Evolutionary conservation across 1,140 invertebrate genomes (phyloP).

Genomic region (Triops longicaudatus): DNA sequence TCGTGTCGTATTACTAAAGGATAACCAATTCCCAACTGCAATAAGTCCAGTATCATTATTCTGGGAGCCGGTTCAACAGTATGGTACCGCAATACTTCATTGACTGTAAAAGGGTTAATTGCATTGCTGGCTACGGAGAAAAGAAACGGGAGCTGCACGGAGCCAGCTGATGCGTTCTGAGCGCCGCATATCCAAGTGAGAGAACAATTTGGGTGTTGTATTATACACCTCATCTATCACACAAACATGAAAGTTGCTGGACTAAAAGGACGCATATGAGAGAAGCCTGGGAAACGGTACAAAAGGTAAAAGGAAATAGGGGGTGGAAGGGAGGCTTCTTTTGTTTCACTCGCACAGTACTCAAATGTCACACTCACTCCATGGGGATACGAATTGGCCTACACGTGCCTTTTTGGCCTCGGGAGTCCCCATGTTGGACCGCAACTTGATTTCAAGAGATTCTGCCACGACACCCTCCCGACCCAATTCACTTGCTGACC

Average conservation of each 20-base stretch:
- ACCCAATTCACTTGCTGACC: neutral
- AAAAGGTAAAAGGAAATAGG: neutral
- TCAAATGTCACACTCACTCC: conserved; percentile 11
- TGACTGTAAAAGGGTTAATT: neutral
- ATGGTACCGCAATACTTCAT: neutral
- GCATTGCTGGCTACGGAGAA: neutral
- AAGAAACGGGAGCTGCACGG: neutral
- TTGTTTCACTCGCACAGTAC: neutral
- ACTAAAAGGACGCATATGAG: conserved; percentile 3
- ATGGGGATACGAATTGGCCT: neutral
- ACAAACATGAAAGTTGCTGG: neutral
- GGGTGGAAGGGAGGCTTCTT: neutral
- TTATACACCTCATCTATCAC: conserved; percentile 15
- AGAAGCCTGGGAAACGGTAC: neutral
- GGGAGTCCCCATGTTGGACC: neutral
- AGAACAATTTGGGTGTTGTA: conserved; percentile 12
- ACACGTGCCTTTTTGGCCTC: neutral
- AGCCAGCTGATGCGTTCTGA: neutral
- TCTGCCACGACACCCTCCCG: no score
- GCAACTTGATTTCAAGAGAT: neutral
- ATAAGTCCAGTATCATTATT: neutral
- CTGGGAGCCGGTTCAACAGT: neutral
- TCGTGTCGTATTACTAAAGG: neutral
- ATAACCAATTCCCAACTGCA: neutral
- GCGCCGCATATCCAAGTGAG: neutral